A percentile compares a stretch with the other conserved stretches of the same genome.
Evolutionary conservation across 2,888 invertebrate species (phyloP).

Genomic region (Ernsta delagoae): DNA sequence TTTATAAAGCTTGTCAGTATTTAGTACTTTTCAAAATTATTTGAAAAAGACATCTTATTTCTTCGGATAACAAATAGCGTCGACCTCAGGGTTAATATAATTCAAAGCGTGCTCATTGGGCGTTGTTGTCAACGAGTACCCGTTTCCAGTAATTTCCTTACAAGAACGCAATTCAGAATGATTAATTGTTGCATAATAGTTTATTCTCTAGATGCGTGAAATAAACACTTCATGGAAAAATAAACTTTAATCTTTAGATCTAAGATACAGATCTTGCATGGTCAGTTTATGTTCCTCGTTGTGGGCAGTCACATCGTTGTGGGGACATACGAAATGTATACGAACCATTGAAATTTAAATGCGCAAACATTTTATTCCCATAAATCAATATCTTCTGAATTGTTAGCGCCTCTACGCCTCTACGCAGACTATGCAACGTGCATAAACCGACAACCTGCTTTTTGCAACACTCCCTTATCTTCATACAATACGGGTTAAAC

Average conservation of each 20-base stretch:
- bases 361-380: constrained; percentile 27
- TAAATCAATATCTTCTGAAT: constrained; percentile 25
- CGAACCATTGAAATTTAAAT: constrained; percentile 25
- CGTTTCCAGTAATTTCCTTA: constrained; percentile 31
- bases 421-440: neutral
- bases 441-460: neutral
- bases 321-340: constrained; percentile 19
- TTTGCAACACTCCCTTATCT: neutral
- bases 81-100: constrained; percentile 16
- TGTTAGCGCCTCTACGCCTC: constrained; percentile 23
- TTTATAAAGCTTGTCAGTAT: too few species aligned
- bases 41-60: neutral
- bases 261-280: constrained; percentile 16
- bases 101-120: constrained; percentile 14
- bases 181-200: constrained; percentile 26
- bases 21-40: neutral
- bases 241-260: constrained; percentile 7
- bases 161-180: constrained; percentile 17
- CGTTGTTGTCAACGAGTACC: constrained; percentile 21
- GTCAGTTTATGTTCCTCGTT: neutral
- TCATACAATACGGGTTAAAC: neutral
- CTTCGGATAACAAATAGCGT: constrained; percentile 1
- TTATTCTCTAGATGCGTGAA: constrained; percentile 20
- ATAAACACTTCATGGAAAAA: constrained; percentile 7
- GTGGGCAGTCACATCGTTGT: constrained; percentile 12